Evolutionary conservation across 2,113 vertebrate genomes (phyloP).

Genomic region (Ariopsis seemanni): DNA sequence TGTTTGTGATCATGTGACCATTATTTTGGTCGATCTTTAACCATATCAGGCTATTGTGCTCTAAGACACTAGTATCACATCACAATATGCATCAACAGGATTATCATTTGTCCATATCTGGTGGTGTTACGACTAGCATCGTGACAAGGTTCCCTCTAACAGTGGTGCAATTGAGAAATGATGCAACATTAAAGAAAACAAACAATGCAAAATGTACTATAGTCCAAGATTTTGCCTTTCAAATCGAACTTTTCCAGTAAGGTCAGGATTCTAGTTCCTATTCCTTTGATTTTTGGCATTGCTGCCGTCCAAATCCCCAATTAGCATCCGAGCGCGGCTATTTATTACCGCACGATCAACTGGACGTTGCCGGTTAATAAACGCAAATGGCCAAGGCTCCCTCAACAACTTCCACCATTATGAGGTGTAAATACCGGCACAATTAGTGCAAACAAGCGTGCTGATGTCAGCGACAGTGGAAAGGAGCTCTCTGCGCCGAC

Average conservation of each 20-base stretch:
- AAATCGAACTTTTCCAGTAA: neutral
- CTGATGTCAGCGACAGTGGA: slow-evolving; percentile 18
- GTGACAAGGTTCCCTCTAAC: neutral
- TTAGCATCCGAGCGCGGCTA: neutral
- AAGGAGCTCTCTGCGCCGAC: slow-evolving; percentile 34
- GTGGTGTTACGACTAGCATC: neutral
- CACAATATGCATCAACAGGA: neutral
- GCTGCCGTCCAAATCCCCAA: neutral
- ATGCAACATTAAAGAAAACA: neutral
- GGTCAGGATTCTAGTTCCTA: neutral
- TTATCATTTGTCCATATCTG: neutral
- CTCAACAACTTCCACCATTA: neutral
- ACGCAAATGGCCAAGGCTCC: neutral
- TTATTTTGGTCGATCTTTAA: neutral
- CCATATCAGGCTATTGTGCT: neutral
- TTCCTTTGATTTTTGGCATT: neutral
- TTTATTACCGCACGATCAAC: neutral
- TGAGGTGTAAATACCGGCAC: neutral
- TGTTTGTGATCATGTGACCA: neutral
- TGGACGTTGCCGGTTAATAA: neutral
- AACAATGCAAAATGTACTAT: neutral
- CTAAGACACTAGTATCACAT: neutral
- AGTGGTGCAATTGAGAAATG: neutral
- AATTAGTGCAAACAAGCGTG: neutral
- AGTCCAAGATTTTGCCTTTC: neutral